Base-by-base conservation (phyloP, 1,140 invertebrate genomes). In the Sinonovacula constricta region DNA sequence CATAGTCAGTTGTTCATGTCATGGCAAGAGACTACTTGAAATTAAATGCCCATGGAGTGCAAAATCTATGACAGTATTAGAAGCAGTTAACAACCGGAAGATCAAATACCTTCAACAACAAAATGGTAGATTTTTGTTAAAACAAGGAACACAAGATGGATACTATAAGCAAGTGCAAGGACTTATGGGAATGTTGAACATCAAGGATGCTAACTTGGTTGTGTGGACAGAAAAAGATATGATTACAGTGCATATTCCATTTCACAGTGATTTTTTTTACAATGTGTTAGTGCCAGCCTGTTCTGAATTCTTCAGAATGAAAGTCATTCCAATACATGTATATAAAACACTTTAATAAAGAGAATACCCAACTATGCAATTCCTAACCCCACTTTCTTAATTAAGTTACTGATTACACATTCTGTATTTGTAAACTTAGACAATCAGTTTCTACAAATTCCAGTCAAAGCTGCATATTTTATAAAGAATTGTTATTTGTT, bases 21-120 rank as follows among this genome's bases (percentile, higher is more conserved):
- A 56, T 56, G 66, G 15, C 15, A 3, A 3, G 4, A 10, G 45
- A n/a, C 49, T 56, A 2, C 49, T 69, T 1, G 49, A 54, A 69
- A 31, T 69, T 3, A 69, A 56, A 33, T 69, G 66, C 30, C 66
- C 24, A 4, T 69, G 30, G 22, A 69, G 51, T 51, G 66, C 67
- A 10, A 56, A 33, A 31, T 36, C 39, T 28, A 10, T 56, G 26
- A 57, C 30, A 33, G 26, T 69, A 3, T 31, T 4, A 33, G 66
- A 69, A 57, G 67, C 49, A 34, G 33, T 69, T n/a, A 2, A 31
- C 3, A 10, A 33, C 14, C 31, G 51, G 7, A 56, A 56, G 26
- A 69, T 69, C 24, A 69, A 57, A 57, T 69, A 57, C 33, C 30
- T 69, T 12, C 10, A 36, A 39, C 31, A 33, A 34, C 31, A 34